Evolutionary conservation across 2,888 invertebrate species (phyloP), one percentile per base, ranked within the genome.

Genomic region (Craniophora ligustri): DNA sequence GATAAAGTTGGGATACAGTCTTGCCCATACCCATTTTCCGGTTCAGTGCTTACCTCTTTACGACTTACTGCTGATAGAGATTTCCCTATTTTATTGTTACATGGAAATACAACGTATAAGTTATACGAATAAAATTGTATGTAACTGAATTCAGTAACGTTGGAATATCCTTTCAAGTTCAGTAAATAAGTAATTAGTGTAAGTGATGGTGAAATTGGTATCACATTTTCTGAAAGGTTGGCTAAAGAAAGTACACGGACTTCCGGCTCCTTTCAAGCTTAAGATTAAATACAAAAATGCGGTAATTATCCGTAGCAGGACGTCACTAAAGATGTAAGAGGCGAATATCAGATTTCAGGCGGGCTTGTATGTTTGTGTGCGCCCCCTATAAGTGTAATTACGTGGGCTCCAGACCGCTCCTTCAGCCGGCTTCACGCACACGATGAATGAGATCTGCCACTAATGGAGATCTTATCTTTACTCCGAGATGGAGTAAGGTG

Each of bases 401-500:
- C 78, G 76, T 72, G 72, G 78, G 69, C 72, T 77, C 70, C 69
- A 74, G 78, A 68, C 70, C 79, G 68, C 77, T 82, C 81, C 79
- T 81, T 77, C 73, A 75, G 75, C 75, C 75, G 74, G 71, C 63
- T 78, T 78, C 83, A 86, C 87, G 84, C 87, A 87, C 85, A 86
- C 86, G 86, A 87, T 88, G 88, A 91, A 92, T 89, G 88, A 84
- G 83, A 84, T 87, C 85, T 87, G 83, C 85, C 83, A 84, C 90
- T 91, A 91, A 92, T 91, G 87, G 86, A 87, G 90, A 90, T 90
- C 83, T 90, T 92, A 92, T 92, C 92, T 85, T 74, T 76, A 72
- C 77, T 82, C 79, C 76, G 61, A 85, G 84, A 88, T 86, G 79
- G 83, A 89, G 87, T 83, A 86, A 90, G 89, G 88, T 89, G 82